Evolutionary conservation across 2,888 invertebrate species (phyloP).

Genomic region (Tiphia femorata): DNA sequence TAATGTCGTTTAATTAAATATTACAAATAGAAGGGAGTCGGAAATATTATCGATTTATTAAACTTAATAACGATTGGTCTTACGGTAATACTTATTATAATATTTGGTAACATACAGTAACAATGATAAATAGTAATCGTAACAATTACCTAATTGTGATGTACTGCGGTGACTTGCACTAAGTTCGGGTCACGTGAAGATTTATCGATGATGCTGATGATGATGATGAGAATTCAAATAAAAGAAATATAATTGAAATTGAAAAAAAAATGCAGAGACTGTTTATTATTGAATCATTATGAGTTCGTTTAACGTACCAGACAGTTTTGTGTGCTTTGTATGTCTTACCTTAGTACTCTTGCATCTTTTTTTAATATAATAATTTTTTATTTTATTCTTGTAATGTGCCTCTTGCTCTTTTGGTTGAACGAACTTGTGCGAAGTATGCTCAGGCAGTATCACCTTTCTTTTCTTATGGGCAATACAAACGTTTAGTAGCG

Average conservation of each 20-base stretch:
- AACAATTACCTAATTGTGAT: constrained; percentile 68
- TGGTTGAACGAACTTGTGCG: constrained; percentile 47
- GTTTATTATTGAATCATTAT: constrained; percentile 56
- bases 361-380: constrained; percentile 22
- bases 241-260: constrained; percentile 68
- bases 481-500: constrained; percentile 38
- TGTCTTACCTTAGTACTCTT: constrained; percentile 33
- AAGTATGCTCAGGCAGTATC: constrained; percentile 42
- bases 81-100: constrained; percentile 59
- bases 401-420: constrained; percentile 41
- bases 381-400: constrained; percentile 15
- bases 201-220: constrained; percentile 68
- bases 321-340: constrained; percentile 40
- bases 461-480: constrained; percentile 18
- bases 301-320: constrained; percentile 42
- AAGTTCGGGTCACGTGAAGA: constrained; percentile 67
- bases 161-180: constrained; percentile 67
- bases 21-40: constrained; percentile 49
- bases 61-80: constrained; percentile 52
- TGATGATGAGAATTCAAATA: constrained; percentile 69
- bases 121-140: constrained; percentile 65
- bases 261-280: constrained; percentile 62
- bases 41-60: constrained; percentile 50
- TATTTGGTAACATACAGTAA: constrained; percentile 61
- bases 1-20: constrained; percentile 62